Evolutionary conservation across 2,797 vertebrate genomes (phyloP).

Genomic region (Hydrolagus colliei): DNA sequence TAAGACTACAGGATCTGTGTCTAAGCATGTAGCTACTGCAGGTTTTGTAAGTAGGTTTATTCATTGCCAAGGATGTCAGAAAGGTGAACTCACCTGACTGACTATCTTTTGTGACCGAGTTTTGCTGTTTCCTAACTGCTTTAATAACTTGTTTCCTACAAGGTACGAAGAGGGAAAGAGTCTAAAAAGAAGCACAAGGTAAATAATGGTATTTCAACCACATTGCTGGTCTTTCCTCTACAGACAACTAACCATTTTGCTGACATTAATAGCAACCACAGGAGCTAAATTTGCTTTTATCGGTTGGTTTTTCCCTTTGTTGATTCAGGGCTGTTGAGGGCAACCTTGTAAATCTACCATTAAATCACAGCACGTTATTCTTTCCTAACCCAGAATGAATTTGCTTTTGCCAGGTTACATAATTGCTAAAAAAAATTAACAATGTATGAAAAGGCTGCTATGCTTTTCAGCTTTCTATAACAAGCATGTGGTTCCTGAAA

Average conservation of each 20-base stretch:
- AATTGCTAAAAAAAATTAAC: conserved; percentile 9
- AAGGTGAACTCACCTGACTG: conserved; percentile 23
- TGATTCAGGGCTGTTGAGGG: conserved; percentile 56
- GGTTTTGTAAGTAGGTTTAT: neutral
- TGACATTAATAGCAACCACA: conserved; percentile 52
- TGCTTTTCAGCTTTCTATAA: conserved; percentile 25
- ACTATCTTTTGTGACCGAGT: neutral
- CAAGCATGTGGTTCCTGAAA: conserved; percentile 16
- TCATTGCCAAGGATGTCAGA: neutral
- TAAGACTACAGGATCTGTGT: neutral
- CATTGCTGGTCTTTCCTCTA: conserved; percentile 37
- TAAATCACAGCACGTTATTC: neutral
- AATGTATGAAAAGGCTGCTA: conserved; percentile 22
- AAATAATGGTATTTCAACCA: conserved; percentile 51
- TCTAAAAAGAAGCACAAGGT: conserved; percentile 79
- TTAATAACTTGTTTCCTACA: conserved; percentile 53
- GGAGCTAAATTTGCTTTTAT: conserved; percentile 33
- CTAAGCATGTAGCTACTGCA: neutral
- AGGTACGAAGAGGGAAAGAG: conserved; percentile 81
- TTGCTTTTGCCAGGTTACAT: conserved; percentile 26
- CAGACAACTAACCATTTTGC: conserved; percentile 40
- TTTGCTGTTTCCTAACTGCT: conserved; percentile 12
- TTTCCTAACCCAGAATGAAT: conserved; percentile 13
- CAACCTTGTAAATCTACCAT: conserved; percentile 39
- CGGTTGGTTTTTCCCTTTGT: conserved; percentile 42